A percentile compares a stretch with the other conserved stretches of the same genome.
Conservation (phyloP, 2,113 vertebrate species). For the Onychorhynchus coronatus region DNA sequence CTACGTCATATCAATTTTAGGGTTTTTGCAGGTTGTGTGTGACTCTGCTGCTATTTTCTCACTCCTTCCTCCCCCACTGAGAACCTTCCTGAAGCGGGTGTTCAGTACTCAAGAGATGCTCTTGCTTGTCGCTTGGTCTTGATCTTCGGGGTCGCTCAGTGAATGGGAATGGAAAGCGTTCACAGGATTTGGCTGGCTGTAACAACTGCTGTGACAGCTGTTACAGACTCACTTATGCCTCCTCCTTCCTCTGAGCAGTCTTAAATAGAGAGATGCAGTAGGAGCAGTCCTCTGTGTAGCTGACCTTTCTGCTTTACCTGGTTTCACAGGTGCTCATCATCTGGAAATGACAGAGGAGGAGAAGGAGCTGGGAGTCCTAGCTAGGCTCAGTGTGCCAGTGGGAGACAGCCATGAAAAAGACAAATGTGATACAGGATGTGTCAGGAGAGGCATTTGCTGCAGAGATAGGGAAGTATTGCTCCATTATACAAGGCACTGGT, state of each 20-base stretch:
- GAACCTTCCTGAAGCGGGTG: background rate
- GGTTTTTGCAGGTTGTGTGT: background rate
- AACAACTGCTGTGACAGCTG: background rate
- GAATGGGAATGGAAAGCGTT: background rate
- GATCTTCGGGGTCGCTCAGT: background rate
- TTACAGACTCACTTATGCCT: background rate
- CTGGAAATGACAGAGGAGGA: background rate
- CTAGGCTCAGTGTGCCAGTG: background rate
- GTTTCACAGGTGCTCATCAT: background rate
- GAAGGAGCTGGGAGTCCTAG: background rate
- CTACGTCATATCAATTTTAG: background rate
- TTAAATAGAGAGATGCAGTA: background rate
- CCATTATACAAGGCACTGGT: background rate
- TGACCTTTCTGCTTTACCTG: constrained; percentile 1
- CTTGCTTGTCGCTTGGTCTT: background rate
- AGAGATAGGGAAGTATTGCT: background rate
- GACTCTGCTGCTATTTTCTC: background rate
- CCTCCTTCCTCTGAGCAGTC: background rate
- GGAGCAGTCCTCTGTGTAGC: background rate
- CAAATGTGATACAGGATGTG: background rate
- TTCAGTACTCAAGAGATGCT: background rate
- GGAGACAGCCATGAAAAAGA: background rate
- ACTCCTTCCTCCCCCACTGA: background rate
- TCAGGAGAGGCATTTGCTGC: background rate
- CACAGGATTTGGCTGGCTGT: background rate